These are phyloP conservation scores for Lordiphosa andalusiaca DNA, from an alignment of 2,888 invertebrate species.

Conservation along the genomic window DNA sequence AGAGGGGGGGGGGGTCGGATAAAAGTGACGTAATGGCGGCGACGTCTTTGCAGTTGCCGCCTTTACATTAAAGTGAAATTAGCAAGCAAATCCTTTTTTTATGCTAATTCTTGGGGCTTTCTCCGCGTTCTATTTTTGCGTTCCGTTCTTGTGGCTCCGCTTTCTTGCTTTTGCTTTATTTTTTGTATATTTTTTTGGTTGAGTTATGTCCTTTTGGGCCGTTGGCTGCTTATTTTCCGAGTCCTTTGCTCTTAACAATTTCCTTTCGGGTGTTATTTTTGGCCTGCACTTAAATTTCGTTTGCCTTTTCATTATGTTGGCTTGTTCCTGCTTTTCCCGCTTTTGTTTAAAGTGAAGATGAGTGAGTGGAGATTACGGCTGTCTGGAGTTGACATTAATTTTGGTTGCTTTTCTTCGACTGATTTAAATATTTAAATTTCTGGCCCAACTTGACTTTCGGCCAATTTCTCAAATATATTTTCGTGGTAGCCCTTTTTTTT, in stretches of 20 bases:
- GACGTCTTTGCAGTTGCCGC: slow-evolving; percentile 46
- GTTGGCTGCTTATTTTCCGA: slow-evolving; percentile 60
- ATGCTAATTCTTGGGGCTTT: slow-evolving; percentile 55
- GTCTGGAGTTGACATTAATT: slow-evolving; percentile 44
- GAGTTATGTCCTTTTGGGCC: slow-evolving; percentile 58
- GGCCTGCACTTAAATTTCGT: slow-evolving; percentile 52
- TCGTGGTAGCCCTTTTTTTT: slow-evolving; percentile 23
- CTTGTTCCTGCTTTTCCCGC: slow-evolving; percentile 20
- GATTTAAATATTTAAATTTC: slow-evolving; percentile 27
- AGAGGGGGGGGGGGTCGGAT: slow-evolving; percentile 17
- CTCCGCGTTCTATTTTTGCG: slow-evolving; percentile 14
- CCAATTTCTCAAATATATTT: slow-evolving; percentile 20
- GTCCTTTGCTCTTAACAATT: slow-evolving; percentile 60
- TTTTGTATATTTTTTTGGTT: no score
- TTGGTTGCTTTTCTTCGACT: slow-evolving; percentile 12
- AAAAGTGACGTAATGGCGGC: slow-evolving; percentile 72
- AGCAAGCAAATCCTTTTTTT: slow-evolving; percentile 74
- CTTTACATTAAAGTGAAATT: slow-evolving; percentile 71
- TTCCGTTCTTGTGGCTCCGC: slow-evolving; percentile 31
- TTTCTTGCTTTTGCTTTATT: slow-evolving; percentile 4
- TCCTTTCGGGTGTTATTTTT: slow-evolving; percentile 61
- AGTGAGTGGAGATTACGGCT: slow-evolving; percentile 24
- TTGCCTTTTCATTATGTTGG: slow-evolving; percentile 45
- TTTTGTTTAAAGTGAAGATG: slow-evolving; percentile 21
- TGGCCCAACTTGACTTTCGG: slow-evolving; percentile 18